Conservation (phyloP, 2,797 vertebrate genomes). For the Etheostoma nigrum region DNA sequence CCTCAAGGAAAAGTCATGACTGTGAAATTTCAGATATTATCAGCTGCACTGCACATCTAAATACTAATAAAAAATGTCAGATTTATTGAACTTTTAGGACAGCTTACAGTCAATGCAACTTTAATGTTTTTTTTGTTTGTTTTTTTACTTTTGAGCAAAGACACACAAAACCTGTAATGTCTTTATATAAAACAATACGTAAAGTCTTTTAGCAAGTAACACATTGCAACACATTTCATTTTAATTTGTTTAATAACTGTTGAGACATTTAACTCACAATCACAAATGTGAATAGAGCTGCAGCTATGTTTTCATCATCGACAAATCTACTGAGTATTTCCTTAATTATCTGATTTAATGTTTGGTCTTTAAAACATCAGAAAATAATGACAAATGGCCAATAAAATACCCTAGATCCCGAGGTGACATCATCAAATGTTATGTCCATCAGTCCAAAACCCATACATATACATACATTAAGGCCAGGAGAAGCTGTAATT, state of each 20-base stretch:
- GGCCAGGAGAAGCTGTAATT: not conserved
- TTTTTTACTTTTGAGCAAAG: not conserved
- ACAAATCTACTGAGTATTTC: not conserved
- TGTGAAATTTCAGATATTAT: conserved; percentile 40
- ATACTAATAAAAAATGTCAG: not conserved
- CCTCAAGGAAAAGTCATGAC: conserved; percentile 7
- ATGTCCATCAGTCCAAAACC: not conserved
- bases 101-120: not conserved
- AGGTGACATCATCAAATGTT: no score
- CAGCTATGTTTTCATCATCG: not conserved
- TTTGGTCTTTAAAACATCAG: not conserved
- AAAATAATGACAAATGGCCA: not conserved
- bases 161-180: not conserved
- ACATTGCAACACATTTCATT: not conserved
- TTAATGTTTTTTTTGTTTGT: no score
- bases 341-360: not conserved
- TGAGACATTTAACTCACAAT: not conserved
- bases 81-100: not conserved
- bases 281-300: not conserved
- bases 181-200: not conserved
- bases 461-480: not conserved
- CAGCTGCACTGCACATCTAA: not conserved
- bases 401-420: no score
- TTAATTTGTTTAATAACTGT: not conserved
- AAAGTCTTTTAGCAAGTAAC: not conserved